Evolutionary conservation across 2,888 invertebrate species (phyloP).

Genomic region (Ichneumoninae sp.): DNA sequence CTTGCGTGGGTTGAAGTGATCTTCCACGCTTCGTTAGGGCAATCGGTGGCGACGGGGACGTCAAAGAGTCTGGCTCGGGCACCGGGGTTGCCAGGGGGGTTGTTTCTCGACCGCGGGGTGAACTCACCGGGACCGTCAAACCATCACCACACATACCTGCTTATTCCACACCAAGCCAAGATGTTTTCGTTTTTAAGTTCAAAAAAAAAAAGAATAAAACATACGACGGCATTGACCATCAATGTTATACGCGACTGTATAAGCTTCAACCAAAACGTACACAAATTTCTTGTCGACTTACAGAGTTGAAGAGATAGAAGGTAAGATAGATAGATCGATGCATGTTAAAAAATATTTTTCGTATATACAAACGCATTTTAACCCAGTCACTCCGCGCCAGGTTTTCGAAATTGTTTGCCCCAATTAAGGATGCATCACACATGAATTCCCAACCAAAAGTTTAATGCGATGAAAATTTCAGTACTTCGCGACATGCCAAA

Average conservation of each 20-base stretch:
- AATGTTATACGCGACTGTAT: conserved; percentile 24
- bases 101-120: conserved; percentile 80
- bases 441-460: too few relatives aligned
- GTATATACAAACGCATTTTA: conserved; percentile 17
- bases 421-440: too few relatives aligned
- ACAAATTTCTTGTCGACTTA: conserved; percentile 12
- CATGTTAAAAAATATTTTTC: conserved; percentile 20
- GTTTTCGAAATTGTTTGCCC: background rate
- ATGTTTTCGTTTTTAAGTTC: conserved; percentile 44
- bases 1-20: conserved; percentile 83
- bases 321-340: conserved; percentile 2
- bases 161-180: conserved; percentile 75
- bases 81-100: conserved; percentile 80
- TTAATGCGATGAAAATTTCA: too few relatives aligned
- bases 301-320: conserved; percentile 6
- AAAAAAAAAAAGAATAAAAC: background rate
- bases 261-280: conserved; percentile 37
- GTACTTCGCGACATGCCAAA: too few relatives aligned
- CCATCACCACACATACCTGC: conserved; percentile 82
- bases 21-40: conserved; percentile 78
- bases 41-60: conserved; percentile 81
- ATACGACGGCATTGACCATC: conserved; percentile 33
- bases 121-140: conserved; percentile 82
- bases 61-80: conserved; percentile 81
- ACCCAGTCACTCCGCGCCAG: conserved; percentile 1